A percentile compares a stretch with the other conserved stretches of the same genome.
Evolutionary conservation across 2,797 vertebrate genomes (phyloP).

Genomic region (Falco concolor): DNA sequence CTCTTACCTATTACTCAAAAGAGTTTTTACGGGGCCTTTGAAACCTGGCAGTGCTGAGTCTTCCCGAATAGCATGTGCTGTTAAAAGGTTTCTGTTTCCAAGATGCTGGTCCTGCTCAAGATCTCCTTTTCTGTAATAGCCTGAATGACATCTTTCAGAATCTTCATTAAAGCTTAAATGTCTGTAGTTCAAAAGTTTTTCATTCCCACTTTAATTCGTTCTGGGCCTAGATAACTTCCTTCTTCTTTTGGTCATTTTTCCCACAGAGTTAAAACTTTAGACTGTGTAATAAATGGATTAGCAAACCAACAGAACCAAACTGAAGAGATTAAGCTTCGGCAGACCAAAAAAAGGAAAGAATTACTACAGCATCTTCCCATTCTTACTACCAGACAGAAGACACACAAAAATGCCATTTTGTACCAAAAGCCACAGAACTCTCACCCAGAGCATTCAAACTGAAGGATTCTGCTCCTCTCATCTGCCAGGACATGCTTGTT

Average conservation of each 20-base stretch:
- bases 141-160: not conserved
- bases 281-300: slow-evolving; percentile 16
- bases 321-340: not conserved
- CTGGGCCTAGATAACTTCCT: not conserved
- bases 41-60: not conserved
- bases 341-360: slow-evolving; percentile 22
- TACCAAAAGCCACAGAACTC: not conserved
- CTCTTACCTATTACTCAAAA: not conserved
- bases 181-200: slow-evolving; percentile 7
- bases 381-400: not conserved
- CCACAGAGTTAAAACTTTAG: not conserved
- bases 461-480: not conserved
- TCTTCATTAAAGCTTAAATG: slow-evolving; percentile 2
- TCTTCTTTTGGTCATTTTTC: slow-evolving; percentile 12
- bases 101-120: not conserved
- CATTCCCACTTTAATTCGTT: not conserved
- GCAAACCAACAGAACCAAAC: slow-evolving; percentile 2
- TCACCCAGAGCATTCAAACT: not conserved
- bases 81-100: not conserved
- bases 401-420: not conserved
- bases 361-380: not conserved
- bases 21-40: not conserved
- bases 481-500: not conserved
- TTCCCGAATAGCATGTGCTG: not conserved
- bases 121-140: not conserved